phyloP scores from a whole-genome alignment of 1,140 invertebrate genomes.

The Steinernema feltiae region DNA sequence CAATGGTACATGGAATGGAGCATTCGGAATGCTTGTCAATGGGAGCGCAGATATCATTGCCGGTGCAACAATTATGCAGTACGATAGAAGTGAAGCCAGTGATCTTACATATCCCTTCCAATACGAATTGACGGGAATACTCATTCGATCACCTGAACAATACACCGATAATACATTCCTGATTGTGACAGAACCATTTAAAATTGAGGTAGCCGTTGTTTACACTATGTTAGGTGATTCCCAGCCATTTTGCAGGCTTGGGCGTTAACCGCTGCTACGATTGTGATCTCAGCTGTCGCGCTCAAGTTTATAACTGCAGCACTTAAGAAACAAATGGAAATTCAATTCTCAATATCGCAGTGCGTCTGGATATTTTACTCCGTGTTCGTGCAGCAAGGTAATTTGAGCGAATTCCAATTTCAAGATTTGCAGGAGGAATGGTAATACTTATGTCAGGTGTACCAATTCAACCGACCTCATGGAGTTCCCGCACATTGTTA shows the following conservation, averaged over 20 bases:
- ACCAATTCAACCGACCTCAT: slow-evolving; percentile 33
- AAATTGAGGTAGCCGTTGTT: slow-evolving; percentile 24
- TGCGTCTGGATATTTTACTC: slow-evolving; percentile 39
- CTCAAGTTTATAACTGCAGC: background rate
- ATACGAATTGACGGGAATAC: slow-evolving; percentile 35
- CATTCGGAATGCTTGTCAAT: slow-evolving; percentile 24
- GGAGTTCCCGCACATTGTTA: slow-evolving; percentile 34
- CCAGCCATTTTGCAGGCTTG: slow-evolving; percentile 3
- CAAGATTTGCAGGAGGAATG: too few relatives aligned
- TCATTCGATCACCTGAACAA: slow-evolving; percentile 38
- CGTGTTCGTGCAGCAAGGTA: slow-evolving; percentile 41
- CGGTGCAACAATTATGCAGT: slow-evolving; percentile 39
- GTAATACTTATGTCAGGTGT: slow-evolving; percentile 22
- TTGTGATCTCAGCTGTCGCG: background rate
- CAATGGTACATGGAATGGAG: slow-evolving; percentile 37
- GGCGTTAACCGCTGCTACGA: slow-evolving; percentile 15
- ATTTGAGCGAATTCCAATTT: background rate
- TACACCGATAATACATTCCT: slow-evolving; percentile 35
- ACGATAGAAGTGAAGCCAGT: slow-evolving; percentile 32
- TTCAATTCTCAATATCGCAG: slow-evolving; percentile 20
- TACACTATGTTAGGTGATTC: slow-evolving; percentile 11
- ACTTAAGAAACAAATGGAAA: slow-evolving; percentile 6
- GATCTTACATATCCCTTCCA: slow-evolving; percentile 40
- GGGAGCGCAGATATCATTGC: slow-evolving; percentile 37
- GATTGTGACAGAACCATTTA: slow-evolving; percentile 37